phyloP scores from a whole-genome alignment of 2,888 invertebrate species.

The Idaea biselata region DNA sequence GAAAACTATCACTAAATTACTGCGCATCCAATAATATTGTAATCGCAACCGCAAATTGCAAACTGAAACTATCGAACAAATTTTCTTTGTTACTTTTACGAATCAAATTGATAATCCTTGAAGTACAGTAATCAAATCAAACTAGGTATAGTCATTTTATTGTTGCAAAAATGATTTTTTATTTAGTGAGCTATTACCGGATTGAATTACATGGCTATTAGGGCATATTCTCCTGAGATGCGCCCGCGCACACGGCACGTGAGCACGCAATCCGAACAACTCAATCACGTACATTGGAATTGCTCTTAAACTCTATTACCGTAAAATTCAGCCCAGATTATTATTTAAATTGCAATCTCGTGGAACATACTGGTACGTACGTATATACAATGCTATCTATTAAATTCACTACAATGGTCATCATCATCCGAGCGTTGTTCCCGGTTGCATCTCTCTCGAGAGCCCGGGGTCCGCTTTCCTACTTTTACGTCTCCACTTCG shows the following conservation, averaged over 20 bases:
- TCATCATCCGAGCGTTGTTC: too few species aligned
- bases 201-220: conserved; percentile 65
- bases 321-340: conserved; percentile 18
- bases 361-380: not conserved
- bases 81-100: conserved; percentile 24
- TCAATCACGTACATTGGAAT: conserved; percentile 39
- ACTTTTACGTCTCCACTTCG: too few species aligned
- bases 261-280: conserved; percentile 27
- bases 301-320: conserved; percentile 36
- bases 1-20: conserved; percentile 1
- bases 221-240: conserved; percentile 49
- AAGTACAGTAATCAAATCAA: conserved; percentile 22
- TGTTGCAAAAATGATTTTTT: conserved; percentile 37
- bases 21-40: conserved; percentile 8
- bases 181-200: conserved; percentile 32
- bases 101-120: conserved; percentile 30
- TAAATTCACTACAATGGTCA: not conserved
- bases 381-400: not conserved
- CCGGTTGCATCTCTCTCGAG: too few species aligned
- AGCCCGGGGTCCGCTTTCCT: too few species aligned
- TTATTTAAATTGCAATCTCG: conserved; percentile 1
- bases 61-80: conserved; percentile 20
- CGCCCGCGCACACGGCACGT: conserved; percentile 38
- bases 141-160: conserved; percentile 36
- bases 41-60: conserved; percentile 30